Evolutionary conservation across 2,797 vertebrate species (phyloP).

Genomic region (Sebastes miniatus): DNA sequence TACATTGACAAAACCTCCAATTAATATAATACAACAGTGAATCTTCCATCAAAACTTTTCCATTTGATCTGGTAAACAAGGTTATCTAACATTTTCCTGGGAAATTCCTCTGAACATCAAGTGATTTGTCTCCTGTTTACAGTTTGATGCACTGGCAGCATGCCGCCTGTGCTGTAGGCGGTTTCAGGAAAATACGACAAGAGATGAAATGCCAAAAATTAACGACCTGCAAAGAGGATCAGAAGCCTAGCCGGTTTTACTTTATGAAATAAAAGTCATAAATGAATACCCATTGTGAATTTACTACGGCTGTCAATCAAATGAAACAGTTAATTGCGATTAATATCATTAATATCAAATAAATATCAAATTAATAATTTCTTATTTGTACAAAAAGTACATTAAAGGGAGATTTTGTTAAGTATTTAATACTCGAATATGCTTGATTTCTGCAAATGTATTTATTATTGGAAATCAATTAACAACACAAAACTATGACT

Average conservation of each 20-base stretch:
- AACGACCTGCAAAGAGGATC: not conserved
- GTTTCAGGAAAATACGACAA: fast-evolving
- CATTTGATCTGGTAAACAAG: not conserved
- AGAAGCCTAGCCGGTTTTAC: not conserved
- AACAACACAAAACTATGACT: too few relatives aligned
- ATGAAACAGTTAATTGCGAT: too few relatives aligned
- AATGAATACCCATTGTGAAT: not conserved
- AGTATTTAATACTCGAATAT: too few relatives aligned
- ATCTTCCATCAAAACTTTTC: not conserved
- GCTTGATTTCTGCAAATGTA: too few relatives aligned
- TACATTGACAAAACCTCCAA: not conserved
- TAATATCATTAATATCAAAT: too few relatives aligned
- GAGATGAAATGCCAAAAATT: not conserved
- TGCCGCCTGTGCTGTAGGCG: not conserved
- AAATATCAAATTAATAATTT: too few relatives aligned
- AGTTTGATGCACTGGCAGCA: not conserved
- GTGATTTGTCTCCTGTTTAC: not conserved
- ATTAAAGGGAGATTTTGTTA: too few relatives aligned
- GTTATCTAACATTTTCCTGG: not conserved
- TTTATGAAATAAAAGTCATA: not conserved
- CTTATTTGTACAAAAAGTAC: too few relatives aligned
- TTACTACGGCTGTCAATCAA: not conserved
- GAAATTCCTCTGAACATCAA: not conserved
- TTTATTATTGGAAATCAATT: too few relatives aligned
- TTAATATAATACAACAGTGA: not conserved